phyloP scores from a whole-genome alignment of 2,113 vertebrate genomes.

The Cervus canadensis region DNA sequence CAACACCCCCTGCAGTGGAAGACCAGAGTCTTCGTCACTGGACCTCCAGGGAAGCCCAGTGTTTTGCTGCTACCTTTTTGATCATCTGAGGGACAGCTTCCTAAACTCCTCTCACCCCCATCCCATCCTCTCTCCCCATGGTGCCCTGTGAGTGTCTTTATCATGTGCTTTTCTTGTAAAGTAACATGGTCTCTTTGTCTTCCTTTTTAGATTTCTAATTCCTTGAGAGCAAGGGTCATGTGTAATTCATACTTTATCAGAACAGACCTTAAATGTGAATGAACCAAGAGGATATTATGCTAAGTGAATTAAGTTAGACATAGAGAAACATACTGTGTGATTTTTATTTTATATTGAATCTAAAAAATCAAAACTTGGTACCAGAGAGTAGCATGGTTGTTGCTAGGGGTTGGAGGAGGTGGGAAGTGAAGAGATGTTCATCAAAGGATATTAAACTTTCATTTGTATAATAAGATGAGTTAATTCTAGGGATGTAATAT shows the following conservation, averaged over 20 bases:
- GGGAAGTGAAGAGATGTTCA: not conserved
- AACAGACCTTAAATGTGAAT: not conserved
- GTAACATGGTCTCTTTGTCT: not conserved
- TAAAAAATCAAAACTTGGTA: not conserved
- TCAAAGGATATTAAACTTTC: not conserved
- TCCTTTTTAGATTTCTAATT: not conserved
- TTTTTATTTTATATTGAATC: not conserved
- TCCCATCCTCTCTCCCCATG: accelerated
- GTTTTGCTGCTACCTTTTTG: not conserved
- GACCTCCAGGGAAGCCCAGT: not conserved
- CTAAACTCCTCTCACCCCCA: not conserved
- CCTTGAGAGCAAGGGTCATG: not conserved
- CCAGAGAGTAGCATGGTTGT: not conserved
- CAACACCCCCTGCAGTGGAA: not conserved
- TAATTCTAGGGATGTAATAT: not conserved
- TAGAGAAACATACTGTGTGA: not conserved
- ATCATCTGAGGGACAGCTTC: not conserved
- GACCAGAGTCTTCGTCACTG: not conserved
- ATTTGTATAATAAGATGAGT: not conserved
- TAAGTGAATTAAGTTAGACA: not conserved
- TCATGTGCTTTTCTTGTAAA: not conserved
- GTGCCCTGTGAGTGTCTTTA: not conserved
- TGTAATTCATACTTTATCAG: not conserved
- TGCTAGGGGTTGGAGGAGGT: not conserved
- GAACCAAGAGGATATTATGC: not conserved